Evolutionary conservation across 92 coral and sea anemone genomes (phyloP).

Genomic region (Galaxea fascicularis): DNA sequence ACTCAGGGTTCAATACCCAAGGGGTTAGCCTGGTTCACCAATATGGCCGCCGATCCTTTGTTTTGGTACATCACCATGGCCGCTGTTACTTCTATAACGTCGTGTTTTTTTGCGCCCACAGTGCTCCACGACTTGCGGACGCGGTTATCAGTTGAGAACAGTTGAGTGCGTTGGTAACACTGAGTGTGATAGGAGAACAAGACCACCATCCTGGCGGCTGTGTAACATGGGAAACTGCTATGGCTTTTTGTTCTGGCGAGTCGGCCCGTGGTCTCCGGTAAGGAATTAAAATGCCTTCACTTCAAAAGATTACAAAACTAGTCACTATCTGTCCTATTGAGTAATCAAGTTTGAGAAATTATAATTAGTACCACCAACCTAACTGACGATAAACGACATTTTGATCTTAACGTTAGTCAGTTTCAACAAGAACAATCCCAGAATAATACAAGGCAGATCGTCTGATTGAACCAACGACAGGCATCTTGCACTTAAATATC

Average conservation of each 20-base stretch:
- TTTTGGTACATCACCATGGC: too few relatives aligned
- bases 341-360: background rate
- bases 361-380: too few relatives aligned
- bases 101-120: slow-evolving; percentile 7
- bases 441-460: too few relatives aligned
- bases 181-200: slow-evolving; percentile 76
- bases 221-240: slow-evolving; percentile 88
- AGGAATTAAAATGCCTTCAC: background rate
- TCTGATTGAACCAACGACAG: too few relatives aligned
- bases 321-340: background rate
- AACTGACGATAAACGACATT: too few relatives aligned
- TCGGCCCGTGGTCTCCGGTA: slow-evolving; percentile 94
- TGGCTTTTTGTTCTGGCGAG: slow-evolving; percentile 81
- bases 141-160: slow-evolving; percentile 85
- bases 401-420: too few relatives aligned
- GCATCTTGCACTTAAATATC: too few relatives aligned
- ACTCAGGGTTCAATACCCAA: too few relatives aligned
- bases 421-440: too few relatives aligned
- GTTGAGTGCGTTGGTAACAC: slow-evolving; percentile 82
- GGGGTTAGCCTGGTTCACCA: too few relatives aligned
- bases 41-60: too few relatives aligned
- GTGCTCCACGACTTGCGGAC: slow-evolving; percentile 93
- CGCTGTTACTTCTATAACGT: too few relatives aligned
- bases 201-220: slow-evolving; percentile 85
- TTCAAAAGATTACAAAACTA: background rate